phyloP scores from a whole-genome alignment of 2,113 vertebrate species.

The Platycercus adscitus region DNA sequence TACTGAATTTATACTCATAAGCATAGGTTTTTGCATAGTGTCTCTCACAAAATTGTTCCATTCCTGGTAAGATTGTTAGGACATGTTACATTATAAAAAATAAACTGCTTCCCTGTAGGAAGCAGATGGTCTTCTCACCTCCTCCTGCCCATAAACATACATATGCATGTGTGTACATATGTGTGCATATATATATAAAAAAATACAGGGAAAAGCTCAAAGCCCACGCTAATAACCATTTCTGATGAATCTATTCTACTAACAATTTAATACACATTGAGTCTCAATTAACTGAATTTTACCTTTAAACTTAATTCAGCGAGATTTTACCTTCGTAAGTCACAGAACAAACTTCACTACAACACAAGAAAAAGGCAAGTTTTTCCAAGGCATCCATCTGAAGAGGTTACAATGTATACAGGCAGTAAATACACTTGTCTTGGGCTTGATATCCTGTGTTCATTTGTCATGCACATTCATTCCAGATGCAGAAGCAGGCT shows the following conservation, averaged over 20 bases:
- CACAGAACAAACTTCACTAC: neutral
- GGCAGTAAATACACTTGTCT: neutral
- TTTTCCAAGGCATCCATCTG: neutral
- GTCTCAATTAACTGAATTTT: neutral
- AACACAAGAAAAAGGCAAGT: neutral
- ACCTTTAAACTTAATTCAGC: neutral
- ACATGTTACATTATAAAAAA: neutral
- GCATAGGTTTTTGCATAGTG: neutral
- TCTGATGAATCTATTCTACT: neutral
- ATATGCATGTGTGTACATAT: rapidly evolving
- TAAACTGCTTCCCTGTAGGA: neutral
- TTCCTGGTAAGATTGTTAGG: neutral
- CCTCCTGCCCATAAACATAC: neutral
- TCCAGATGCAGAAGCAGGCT: slow-evolving; percentile 44
- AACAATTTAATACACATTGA: neutral
- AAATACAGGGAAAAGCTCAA: neutral
- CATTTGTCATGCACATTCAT: neutral
- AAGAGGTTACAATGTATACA: neutral
- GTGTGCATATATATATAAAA: neutral
- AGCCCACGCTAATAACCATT: neutral
- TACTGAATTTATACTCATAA: neutral
- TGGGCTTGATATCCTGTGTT: neutral
- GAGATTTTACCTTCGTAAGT: neutral
- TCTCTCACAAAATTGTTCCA: neutral
- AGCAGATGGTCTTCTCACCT: neutral